Base-by-base conservation (phyloP, 2,888 invertebrate genomes). In the Malacosoma neustria region DNA sequence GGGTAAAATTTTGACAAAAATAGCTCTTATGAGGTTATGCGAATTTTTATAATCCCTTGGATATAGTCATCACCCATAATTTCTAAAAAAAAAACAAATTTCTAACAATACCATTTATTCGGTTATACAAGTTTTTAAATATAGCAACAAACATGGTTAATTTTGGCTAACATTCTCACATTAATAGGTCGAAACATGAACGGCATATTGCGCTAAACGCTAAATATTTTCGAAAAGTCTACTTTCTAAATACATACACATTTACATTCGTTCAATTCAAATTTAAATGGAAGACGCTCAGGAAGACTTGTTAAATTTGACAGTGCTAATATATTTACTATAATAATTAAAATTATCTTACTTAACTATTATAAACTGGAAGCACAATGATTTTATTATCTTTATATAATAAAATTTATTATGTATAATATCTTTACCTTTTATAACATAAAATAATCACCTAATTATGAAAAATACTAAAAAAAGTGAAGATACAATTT, bases 71-170 rank as follows among this genome's bases (percentile, higher is more conserved):
- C n/a, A 5, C 30, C 2, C 9, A 12, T 7, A 14, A 12, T 3
- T 13, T 12, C 3, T 11, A 48, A 70, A 59, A 63, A 45, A 75
- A 72, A 75, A 65, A 50, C 38, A 50, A 73, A 60, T 67, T 77
- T 81, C 82, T 84, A 85, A 84, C 81, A 81, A 74, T 74, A 79
- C 76, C 80, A 76, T 84, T 82, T 84, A 84, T 74, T 77, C 74
- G 79, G 81, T 71, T 82, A 82, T 79, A 84, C 80, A 81, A 65
- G 58, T 80, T 72, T 65, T 75, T 72, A 81, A 69, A 81, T 72
- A 72, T 72, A 82, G 81, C 81, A 85, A 84, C 82, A 81, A 67
- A 66, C 53, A 58, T 62, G 69, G 57, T 61, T 61, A 64, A 69
- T 51, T 59, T 61, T 66, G 50, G 67, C 72, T 77, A 77, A 57